Percentiles rank a stretch among this genome's conserved stretches.
These are phyloP conservation scores for Zaprionus ghesquierei DNA, from an alignment of 1,140 invertebrate genomes.

Conservation along the genomic window DNA sequence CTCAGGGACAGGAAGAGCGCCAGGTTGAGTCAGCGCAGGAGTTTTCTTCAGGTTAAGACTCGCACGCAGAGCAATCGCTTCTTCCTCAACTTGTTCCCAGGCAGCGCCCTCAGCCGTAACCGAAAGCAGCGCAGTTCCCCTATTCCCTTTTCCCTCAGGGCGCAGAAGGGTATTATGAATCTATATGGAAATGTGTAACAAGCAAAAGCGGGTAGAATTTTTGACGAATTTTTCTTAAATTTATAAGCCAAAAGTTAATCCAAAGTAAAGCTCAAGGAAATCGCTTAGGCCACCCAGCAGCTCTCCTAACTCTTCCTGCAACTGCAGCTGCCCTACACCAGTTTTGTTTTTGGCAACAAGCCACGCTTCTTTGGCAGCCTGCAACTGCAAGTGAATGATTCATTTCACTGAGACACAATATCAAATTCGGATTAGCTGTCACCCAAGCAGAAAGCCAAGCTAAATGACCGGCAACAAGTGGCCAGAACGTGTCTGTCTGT, in stretches of 20 bases:
- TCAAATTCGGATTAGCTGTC: slow-evolving; percentile 63
- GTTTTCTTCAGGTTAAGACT: not conserved
- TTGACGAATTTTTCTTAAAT: too few species aligned
- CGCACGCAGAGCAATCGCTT: slow-evolving; percentile 13
- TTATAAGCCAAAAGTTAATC: too few species aligned
- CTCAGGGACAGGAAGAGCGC: slow-evolving; percentile 15
- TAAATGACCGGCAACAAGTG: slow-evolving; percentile 14
- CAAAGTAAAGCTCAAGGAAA: too few species aligned
- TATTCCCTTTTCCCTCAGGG: not conserved
- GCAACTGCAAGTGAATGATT: slow-evolving; percentile 20
- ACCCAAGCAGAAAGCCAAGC: slow-evolving; percentile 60
- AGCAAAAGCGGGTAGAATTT: not conserved
- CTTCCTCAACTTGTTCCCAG: slow-evolving; percentile 63
- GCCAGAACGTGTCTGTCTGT: slow-evolving; percentile 6
- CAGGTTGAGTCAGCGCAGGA: slow-evolving; percentile 19
- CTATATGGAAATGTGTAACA: not conserved
- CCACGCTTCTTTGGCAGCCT: not conserved
- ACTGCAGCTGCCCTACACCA: too few species aligned
- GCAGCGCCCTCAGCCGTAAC: slow-evolving; percentile 63
- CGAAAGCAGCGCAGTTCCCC: slow-evolving; percentile 1
- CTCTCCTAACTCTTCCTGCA: too few species aligned
- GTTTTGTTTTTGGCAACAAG: not conserved
- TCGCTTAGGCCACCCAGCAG: too few species aligned
- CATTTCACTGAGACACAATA: slow-evolving; percentile 16
- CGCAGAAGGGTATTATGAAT: not conserved